These are phyloP conservation scores for Andricus curvator DNA, from an alignment of 2,888 invertebrate species.

Conservation along the genomic window DNA sequence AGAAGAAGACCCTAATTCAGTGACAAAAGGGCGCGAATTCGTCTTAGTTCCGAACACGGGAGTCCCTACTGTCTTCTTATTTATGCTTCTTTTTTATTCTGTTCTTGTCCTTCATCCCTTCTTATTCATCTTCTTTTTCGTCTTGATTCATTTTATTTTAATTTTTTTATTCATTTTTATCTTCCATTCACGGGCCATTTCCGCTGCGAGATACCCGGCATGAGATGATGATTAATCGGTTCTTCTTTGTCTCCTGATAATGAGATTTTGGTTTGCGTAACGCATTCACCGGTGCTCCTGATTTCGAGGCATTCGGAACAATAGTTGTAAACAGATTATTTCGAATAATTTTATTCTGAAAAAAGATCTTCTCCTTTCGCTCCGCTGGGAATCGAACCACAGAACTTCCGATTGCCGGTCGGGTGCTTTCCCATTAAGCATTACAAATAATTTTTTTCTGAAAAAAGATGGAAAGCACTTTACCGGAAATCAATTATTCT, in stretches of 20 bases:
- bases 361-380: too few relatives aligned
- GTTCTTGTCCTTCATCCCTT: constrained; percentile 43
- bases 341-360: too few relatives aligned
- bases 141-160: constrained; percentile 42
- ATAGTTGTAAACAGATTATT: too few relatives aligned
- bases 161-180: too few relatives aligned
- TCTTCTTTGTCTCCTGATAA: constrained; percentile 72
- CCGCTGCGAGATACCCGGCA: constrained; percentile 61
- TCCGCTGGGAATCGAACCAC: too few relatives aligned
- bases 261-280: constrained; percentile 72
- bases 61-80: not conserved
- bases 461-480: too few relatives aligned
- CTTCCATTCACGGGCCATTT: constrained; percentile 54
- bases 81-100: constrained; percentile 46
- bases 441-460: too few relatives aligned
- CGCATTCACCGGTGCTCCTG: constrained; percentile 41
- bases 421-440: too few relatives aligned
- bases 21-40: not conserved
- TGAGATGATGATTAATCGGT: constrained; percentile 71
- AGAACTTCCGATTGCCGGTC: too few relatives aligned
- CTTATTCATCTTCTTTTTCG: constrained; percentile 6
- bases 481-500: too few relatives aligned
- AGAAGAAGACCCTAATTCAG: constrained; percentile 1
- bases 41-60: constrained; percentile 25
- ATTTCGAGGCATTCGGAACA: not conserved